Conservation (phyloP, 2,888 invertebrate genomes). For the Proisotoma minuta region DNA sequence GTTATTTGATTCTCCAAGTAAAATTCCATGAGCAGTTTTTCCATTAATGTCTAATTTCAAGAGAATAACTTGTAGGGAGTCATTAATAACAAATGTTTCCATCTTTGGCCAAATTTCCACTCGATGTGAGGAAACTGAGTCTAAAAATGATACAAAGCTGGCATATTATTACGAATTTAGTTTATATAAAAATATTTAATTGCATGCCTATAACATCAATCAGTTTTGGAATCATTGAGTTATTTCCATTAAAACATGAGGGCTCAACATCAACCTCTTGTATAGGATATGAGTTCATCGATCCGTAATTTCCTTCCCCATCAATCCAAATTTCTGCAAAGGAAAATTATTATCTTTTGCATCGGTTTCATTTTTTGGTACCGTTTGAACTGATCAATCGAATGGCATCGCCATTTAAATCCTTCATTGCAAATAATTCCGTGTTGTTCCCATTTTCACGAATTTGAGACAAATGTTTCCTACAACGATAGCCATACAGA, state of each 20-base stretch:
- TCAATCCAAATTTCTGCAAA: slow-evolving; percentile 40
- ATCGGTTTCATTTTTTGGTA: slow-evolving; percentile 6
- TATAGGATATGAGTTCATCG: slow-evolving; percentile 16
- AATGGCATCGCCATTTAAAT: slow-evolving; percentile 35
- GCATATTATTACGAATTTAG: too few species aligned
- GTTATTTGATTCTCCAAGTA: slow-evolving; percentile 29
- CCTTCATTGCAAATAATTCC: slow-evolving; percentile 41
- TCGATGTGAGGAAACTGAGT: slow-evolving; percentile 23
- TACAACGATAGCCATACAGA: slow-evolving; percentile 55
- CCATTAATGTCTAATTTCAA: slow-evolving; percentile 38
- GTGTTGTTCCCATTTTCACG: not conserved
- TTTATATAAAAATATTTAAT: too few species aligned
- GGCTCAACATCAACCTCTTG: slow-evolving; percentile 27
- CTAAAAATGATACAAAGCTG: slow-evolving; percentile 18
- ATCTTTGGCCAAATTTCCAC: slow-evolving; percentile 43
- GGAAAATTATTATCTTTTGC: not conserved
- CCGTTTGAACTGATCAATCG: slow-evolving; percentile 31
- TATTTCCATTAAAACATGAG: slow-evolving; percentile 13
- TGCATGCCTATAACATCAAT: slow-evolving; percentile 36
- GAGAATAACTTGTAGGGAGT: slow-evolving; percentile 31
- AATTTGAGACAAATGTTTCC: slow-evolving; percentile 12
- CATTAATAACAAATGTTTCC: slow-evolving; percentile 9
- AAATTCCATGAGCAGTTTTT: slow-evolving; percentile 31
- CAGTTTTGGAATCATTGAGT: slow-evolving; percentile 30
- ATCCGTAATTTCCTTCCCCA: slow-evolving; percentile 35